phyloP scores from a whole-genome alignment of 1,140 invertebrate genomes.

The Drosophila mauritiana region DNA sequence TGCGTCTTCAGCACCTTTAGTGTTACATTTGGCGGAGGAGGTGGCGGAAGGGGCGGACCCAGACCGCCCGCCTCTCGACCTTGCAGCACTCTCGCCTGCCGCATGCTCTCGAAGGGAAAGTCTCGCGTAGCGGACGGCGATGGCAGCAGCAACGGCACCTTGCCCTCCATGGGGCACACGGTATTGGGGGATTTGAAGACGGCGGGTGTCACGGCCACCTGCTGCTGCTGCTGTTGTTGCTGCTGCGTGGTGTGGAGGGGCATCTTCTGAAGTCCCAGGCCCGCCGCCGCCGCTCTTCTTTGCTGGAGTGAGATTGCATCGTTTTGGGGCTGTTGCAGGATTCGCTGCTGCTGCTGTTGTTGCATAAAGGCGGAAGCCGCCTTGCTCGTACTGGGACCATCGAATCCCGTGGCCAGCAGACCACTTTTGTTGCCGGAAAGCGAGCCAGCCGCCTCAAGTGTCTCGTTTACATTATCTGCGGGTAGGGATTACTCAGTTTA shows the following conservation, averaged over 20 bases:
- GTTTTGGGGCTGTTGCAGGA: constrained; percentile 54
- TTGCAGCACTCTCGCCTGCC: constrained; percentile 89
- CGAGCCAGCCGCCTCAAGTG: constrained; percentile 81
- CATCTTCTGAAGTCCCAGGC: constrained; percentile 55
- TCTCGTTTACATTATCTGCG: constrained; percentile 69
- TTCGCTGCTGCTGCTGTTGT: constrained; percentile 54
- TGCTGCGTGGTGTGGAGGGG: constrained; percentile 44
- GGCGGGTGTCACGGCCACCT: constrained; percentile 66
- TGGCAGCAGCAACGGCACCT: constrained; percentile 86
- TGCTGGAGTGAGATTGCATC: constrained; percentile 71
- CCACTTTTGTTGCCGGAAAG: constrained; percentile 64
- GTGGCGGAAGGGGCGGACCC: constrained; percentile 59
- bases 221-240: constrained; percentile 48
- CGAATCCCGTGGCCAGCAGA: constrained; percentile 59
- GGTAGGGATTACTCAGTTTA: neutral
- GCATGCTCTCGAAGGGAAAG: constrained; percentile 96
- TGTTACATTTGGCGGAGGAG: constrained; percentile 65
- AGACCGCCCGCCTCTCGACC: constrained; percentile 83
- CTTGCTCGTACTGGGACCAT: constrained; percentile 74
- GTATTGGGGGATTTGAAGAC: constrained; percentile 93
- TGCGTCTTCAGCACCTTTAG: constrained; percentile 71
- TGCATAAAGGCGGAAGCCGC: constrained; percentile 70
- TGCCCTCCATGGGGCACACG: constrained; percentile 91
- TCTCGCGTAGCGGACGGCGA: constrained; percentile 84
- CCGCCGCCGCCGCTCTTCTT: constrained; percentile 39